phyloP scores from a whole-genome alignment of 92 coral and sea anemone species.

The Umimayanthus kanabou region DNA sequence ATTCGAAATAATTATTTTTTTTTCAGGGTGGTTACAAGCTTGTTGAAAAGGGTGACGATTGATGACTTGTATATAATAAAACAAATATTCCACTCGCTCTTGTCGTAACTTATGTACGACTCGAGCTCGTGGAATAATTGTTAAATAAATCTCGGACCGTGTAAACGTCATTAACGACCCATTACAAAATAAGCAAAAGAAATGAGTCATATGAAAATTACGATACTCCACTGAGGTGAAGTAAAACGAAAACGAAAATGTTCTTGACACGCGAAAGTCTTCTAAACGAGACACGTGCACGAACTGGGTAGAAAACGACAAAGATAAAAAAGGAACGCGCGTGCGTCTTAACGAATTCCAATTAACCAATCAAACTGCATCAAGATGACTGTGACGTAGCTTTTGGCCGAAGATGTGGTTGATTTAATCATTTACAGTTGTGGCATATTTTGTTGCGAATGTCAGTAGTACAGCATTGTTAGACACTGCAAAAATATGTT shows the following conservation, averaged over 20 bases:
- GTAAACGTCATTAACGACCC: too few relatives aligned
- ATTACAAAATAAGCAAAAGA: too few relatives aligned
- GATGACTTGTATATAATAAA: too few relatives aligned
- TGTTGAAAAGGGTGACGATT: too few relatives aligned
- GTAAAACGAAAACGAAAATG: constrained; percentile 19
- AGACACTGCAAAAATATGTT: background rate
- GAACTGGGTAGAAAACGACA: constrained; percentile 14
- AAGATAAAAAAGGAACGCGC: background rate
- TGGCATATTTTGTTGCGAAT: constrained; percentile 22
- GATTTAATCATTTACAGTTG: constrained; percentile 20
- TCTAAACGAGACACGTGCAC: constrained; percentile 25
- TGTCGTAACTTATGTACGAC: too few relatives aligned
- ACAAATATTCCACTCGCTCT: too few relatives aligned
- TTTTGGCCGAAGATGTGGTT: background rate
- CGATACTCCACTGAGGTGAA: constrained; percentile 9
- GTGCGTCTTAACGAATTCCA: constrained; percentile 15
- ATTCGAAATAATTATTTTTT: too few relatives aligned
- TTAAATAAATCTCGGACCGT: too few relatives aligned
- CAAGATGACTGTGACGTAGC: background rate
- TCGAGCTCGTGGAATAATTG: too few relatives aligned
- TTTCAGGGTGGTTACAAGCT: too few relatives aligned
- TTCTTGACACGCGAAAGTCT: constrained; percentile 14
- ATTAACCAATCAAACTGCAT: constrained; percentile 15
- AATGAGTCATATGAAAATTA: background rate
- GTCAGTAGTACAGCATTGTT: constrained; percentile 20